Evolutionary conservation across 2,888 invertebrate species (phyloP).

Genomic region (Coecobrya sp.): DNA sequence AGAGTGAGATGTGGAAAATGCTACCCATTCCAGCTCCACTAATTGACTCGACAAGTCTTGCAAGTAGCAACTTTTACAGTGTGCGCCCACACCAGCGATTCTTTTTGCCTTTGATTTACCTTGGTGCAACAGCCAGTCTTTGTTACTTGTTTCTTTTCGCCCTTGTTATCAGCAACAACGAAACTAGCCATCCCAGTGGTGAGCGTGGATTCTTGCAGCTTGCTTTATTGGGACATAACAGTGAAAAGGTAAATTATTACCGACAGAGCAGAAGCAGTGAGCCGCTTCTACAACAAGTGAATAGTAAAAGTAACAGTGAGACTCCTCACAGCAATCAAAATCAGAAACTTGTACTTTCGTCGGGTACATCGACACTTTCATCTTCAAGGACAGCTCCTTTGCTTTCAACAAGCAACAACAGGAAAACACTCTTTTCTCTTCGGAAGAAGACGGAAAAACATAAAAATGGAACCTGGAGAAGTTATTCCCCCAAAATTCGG

Average conservation of each 20-base stretch:
- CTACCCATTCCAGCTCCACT: constrained; percentile 86
- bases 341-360: constrained; percentile 64
- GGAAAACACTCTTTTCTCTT: constrained; percentile 63
- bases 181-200: constrained; percentile 32
- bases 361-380: constrained; percentile 33
- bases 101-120: constrained; percentile 84
- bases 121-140: constrained; percentile 83
- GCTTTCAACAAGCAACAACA: neutral
- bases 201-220: constrained; percentile 36
- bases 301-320: constrained; percentile 25
- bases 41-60: constrained; percentile 82
- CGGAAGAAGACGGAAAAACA: constrained; percentile 51
- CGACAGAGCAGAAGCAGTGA: neutral
- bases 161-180: constrained; percentile 74
- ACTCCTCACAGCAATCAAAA: constrained; percentile 43
- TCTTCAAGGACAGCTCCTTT: constrained; percentile 41
- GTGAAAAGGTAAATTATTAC: constrained; percentile 56
- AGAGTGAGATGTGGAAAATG: constrained; percentile 83
- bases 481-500: constrained; percentile 86
- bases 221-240: constrained; percentile 10
- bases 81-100: constrained; percentile 73
- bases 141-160: constrained; percentile 85
- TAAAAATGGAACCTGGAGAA: constrained; percentile 84
- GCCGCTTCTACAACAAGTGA: constrained; percentile 37
- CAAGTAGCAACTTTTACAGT: constrained; percentile 47